Conservation (phyloP, 1,140 invertebrate species). For the Sitophilus oryzae region DNA sequence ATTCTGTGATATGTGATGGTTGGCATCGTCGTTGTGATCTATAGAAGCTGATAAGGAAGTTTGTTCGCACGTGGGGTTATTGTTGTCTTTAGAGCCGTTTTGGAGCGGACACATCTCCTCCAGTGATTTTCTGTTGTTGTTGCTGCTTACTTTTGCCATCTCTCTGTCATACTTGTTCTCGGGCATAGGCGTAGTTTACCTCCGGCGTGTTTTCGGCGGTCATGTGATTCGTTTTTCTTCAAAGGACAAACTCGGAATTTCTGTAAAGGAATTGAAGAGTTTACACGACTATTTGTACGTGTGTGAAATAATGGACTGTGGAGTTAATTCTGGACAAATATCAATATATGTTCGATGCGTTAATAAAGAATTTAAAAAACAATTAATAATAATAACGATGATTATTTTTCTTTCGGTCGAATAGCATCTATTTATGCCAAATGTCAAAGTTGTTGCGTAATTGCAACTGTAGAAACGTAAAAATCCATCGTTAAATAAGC, state of each 20-base stretch:
- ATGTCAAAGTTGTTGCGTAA: conserved; percentile 4
- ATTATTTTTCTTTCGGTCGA: background rate
- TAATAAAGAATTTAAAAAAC: conserved; percentile 5
- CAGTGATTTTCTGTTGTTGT: conserved; percentile 17
- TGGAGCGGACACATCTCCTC: conserved; percentile 19
- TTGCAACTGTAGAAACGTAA: background rate
- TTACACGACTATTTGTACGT: too few species aligned
- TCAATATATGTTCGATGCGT: background rate
- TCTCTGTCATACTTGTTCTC: conserved; percentile 16
- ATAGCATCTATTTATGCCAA: background rate
- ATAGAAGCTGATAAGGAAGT: conserved; percentile 11
- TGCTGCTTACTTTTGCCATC: conserved; percentile 20
- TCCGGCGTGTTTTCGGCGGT: background rate
- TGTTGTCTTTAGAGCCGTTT: conserved; percentile 21
- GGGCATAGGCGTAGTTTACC: conserved; percentile 2
- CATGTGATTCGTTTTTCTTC: conserved; percentile 3
- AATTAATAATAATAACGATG: conserved; percentile 2
- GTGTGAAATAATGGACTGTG: too few species aligned
- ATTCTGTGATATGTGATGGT: conserved; percentile 17
- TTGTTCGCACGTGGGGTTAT: conserved; percentile 15
- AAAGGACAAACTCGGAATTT: background rate
- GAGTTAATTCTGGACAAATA: background rate
- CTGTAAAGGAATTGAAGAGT: background rate
- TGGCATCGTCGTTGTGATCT: conserved; percentile 16
- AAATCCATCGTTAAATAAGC: background rate